Evolutionary conservation across 2,797 vertebrate genomes (phyloP), one percentile per base, ranked within the genome.

Genomic region (Thamnophis elegans): DNA sequence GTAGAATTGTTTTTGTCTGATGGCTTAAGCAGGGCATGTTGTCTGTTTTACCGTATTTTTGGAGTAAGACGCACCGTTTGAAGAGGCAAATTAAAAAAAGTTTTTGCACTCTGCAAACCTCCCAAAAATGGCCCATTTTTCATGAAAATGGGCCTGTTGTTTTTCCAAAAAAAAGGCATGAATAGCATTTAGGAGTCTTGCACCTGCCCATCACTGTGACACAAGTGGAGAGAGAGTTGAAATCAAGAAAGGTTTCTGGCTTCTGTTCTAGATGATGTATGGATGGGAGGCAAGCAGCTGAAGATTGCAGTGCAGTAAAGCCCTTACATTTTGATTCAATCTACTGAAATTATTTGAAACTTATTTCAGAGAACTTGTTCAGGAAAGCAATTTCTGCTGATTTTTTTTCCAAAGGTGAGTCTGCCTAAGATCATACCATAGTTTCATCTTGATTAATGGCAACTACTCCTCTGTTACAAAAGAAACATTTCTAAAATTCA

Each of bases 401-500:
- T 54, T 28, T 4, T 5, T 5, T 28, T 16, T 5, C 47, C 47
- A 20, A 89, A 65, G 47, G 36, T 56, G 16, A 56, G 32, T 12
- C 54, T 82, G 22, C 54, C 26, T 88, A 59, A 47, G 65, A 51
- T 14, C 10, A 1, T 26, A 60, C 3, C 0, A 3, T 18, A 25
- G 55, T 9, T 51, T 60, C 62, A 58, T 82, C n/a, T 51, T 47
- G 14, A 9, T 26, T n/a, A 87, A 90, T 32, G 18, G 60, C 32
- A 85, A 55, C 51, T 55, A 53, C 20, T 12, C 47, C 47, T 60
- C 90, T 85, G n/a, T 14, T 28, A 73, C 10, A n/a, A 20, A 53
- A 16, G 42, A 11, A 42, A n/a, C 55, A 12, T 87, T 92, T 13
- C 87, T 73, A 89, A 58, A 92, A 62, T 85, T 96, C 89, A 91